Evolutionary conservation across 2,113 vertebrate species (phyloP).

Genomic region (Corvus cornix): DNA sequence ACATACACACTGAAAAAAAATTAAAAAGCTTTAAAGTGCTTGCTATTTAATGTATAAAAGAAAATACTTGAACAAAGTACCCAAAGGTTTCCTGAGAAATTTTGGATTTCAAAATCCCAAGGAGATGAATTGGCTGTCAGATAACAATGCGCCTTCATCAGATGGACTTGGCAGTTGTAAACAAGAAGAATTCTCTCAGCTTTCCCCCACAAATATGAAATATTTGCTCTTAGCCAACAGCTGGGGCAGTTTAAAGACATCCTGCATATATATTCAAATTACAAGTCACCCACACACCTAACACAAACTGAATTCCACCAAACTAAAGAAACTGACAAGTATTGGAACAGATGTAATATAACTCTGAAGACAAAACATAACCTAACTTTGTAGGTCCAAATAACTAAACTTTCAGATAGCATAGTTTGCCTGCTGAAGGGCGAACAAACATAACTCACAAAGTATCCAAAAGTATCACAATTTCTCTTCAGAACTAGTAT

Average conservation of each 20-base stretch:
- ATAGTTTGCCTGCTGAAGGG: not conserved
- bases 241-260: slow-evolving; percentile 75
- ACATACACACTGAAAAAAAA: not conserved
- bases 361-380: not conserved
- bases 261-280: slow-evolving; percentile 75
- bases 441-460: not conserved
- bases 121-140: slow-evolving; percentile 83
- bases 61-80: slow-evolving; percentile 70
- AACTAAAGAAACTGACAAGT: slow-evolving; percentile 9
- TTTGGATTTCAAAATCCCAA: slow-evolving; percentile 77
- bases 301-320: slow-evolving; percentile 39
- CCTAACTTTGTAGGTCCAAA: not conserved
- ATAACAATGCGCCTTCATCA: slow-evolving; percentile 81
- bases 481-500: not conserved
- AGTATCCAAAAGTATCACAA: not conserved
- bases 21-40: not conserved
- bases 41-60: slow-evolving; percentile 34
- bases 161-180: slow-evolving; percentile 82
- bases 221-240: slow-evolving; percentile 81
- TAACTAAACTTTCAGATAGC: not conserved
- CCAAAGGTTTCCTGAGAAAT: slow-evolving; percentile 77
- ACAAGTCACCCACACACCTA: slow-evolving; percentile 62
- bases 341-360: slow-evolving; percentile 6
- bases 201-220: slow-evolving; percentile 84
- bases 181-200: slow-evolving; percentile 81